Percentiles rank a stretch among this genome's conserved stretches.
Evolutionary conservation across 92 coral and sea anemone species (phyloP).

Genomic region (Heteractis magnifica): DNA sequence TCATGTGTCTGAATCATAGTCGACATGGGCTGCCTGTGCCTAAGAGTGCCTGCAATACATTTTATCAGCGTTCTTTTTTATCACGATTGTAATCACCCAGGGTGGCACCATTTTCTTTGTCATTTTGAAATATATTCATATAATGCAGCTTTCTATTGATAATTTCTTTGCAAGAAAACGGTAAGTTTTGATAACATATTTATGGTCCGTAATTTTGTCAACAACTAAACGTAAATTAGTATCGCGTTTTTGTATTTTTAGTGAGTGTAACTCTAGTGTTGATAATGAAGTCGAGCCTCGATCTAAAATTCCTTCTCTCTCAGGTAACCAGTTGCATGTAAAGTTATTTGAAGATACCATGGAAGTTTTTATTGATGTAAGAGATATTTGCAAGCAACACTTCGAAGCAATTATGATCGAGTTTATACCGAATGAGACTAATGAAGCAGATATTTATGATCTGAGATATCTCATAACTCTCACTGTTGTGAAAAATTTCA

Average conservation of each 20-base stretch:
- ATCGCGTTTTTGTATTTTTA: not conserved
- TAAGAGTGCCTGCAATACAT: conserved; percentile 4
- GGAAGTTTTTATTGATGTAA: conserved; percentile 32
- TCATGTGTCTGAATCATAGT: not conserved
- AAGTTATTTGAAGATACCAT: conserved; percentile 22
- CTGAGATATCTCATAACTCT: conserved; percentile 30
- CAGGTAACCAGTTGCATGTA: not conserved
- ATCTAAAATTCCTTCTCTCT: not conserved
- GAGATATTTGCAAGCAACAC: conserved; percentile 32
- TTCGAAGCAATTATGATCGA: conserved; percentile 23
- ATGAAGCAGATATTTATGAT: conserved; percentile 26
- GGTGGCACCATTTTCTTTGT: not conserved
- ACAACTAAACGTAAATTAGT: not conserved
- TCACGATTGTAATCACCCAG: not conserved
- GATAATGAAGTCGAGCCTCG: not conserved
- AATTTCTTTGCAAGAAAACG: not conserved
- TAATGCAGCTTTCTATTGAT: not conserved
- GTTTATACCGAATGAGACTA: conserved; percentile 12
- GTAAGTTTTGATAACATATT: not conserved
- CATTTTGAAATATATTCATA: too few relatives aligned
- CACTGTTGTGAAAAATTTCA: conserved; percentile 12
- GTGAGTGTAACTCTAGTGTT: not conserved
- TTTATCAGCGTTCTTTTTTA: conserved; percentile 7
- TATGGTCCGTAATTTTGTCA: not conserved
- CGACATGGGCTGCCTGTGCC: conserved; percentile 9